Conservation (phyloP, 2,797 vertebrate species). For the Darevskia nairensis region DNA sequence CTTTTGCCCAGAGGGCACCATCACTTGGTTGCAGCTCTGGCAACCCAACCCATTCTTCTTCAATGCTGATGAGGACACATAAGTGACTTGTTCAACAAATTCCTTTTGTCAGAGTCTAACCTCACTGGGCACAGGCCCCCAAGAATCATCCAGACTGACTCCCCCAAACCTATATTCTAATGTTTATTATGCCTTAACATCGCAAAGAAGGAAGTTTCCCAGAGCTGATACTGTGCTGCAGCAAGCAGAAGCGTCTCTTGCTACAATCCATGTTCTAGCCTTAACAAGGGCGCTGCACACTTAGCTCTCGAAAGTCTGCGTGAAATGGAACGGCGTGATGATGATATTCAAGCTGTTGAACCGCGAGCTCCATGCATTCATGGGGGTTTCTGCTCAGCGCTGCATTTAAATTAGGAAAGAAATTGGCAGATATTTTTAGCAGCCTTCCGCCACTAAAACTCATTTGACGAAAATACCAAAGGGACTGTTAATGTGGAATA, state of each 20-base stretch:
- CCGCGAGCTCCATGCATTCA: constrained; percentile 42
- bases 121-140: no score
- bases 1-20: no score
- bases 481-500: constrained; percentile 70
- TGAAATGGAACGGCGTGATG: rapidly evolving
- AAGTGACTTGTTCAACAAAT: no score
- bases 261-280: background rate
- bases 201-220: constrained; percentile 33
- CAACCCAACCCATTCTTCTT: no score
- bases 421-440: constrained; percentile 74
- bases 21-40: no score
- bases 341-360: constrained; percentile 48
- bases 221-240: background rate
- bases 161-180: background rate
- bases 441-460: constrained; percentile 72
- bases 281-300: background rate
- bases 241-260: background rate
- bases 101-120: no score
- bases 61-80: no score
- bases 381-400: constrained; percentile 53
- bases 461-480: constrained; percentile 75
- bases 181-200: background rate
- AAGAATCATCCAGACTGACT: no score
- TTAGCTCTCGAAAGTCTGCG: constrained; percentile 27
- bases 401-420: constrained; percentile 69